Conservation (phyloP, 2,113 vertebrate genomes). For the Paradisaea rubra region DNA sequence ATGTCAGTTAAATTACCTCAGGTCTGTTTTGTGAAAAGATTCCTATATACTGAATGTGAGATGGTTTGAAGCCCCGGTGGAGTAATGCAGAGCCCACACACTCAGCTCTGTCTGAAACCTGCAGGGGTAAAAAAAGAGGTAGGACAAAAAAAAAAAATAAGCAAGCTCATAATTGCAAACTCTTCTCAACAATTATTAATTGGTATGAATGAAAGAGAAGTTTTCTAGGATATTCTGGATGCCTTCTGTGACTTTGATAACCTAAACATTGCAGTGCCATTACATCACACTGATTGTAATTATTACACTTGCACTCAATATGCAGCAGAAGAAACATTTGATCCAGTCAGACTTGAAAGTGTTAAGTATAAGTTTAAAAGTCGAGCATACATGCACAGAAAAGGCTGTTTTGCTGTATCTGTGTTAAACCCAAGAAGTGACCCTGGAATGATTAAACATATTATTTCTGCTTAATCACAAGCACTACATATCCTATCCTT, state of each 20-base stretch:
- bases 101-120: constrained; percentile 82
- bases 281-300: neutral
- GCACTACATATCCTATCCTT: neutral
- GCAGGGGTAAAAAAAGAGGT: neutral
- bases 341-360: neutral
- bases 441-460: neutral
- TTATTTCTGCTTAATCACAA: neutral
- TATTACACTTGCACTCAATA: neutral
- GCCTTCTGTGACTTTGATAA: neutral
- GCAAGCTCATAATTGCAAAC: neutral
- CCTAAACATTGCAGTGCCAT: neutral
- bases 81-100: constrained; percentile 85
- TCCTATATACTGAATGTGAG: constrained; percentile 80
- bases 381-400: neutral
- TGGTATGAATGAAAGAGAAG: neutral
- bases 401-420: neutral
- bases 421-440: neutral
- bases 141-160: neutral
- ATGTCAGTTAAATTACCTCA: constrained; percentile 75
- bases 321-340: neutral
- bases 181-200: neutral
- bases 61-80: constrained; percentile 81
- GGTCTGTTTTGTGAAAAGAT: constrained; percentile 95
- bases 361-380: neutral
- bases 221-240: neutral